A percentile compares a stretch with the other conserved stretches of the same genome.
Evolutionary conservation across 1,140 invertebrate genomes (phyloP).

Genomic region (Magallana gigas): DNA sequence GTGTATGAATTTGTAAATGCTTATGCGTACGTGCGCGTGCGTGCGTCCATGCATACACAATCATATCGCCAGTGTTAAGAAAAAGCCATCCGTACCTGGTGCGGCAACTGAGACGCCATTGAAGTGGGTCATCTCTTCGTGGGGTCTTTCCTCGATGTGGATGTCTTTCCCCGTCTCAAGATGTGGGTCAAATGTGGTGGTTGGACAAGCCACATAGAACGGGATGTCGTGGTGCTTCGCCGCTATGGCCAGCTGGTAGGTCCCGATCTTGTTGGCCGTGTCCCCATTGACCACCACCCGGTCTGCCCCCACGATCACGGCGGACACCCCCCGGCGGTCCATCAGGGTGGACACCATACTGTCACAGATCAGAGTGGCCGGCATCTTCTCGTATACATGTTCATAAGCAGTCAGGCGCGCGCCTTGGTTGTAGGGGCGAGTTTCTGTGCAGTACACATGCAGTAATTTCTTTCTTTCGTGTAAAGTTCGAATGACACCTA

Average conservation of each 20-base stretch:
- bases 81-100: slow-evolving; percentile 80
- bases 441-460: slow-evolving; percentile 97
- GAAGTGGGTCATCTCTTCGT: slow-evolving; percentile 93
- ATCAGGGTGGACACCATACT: slow-evolving; percentile 96
- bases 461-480: slow-evolving; percentile 87
- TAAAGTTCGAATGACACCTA: slow-evolving; percentile 91
- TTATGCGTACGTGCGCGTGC: too few relatives aligned
- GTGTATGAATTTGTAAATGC: neutral
- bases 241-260: slow-evolving; percentile 94
- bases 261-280: slow-evolving; percentile 99
- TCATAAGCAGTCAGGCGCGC: slow-evolving; percentile 96
- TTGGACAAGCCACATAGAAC: slow-evolving; percentile 97
- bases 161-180: slow-evolving; percentile 91
- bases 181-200: slow-evolving; percentile 93
- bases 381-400: slow-evolving; percentile 94
- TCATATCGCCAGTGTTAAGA: too few relatives aligned
- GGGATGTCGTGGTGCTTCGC: slow-evolving; percentile 95
- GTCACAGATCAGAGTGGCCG: slow-evolving; percentile 95
- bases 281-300: slow-evolving; percentile 95
- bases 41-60: too few relatives aligned
- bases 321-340: slow-evolving; percentile 83
- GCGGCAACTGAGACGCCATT: slow-evolving; percentile 91
- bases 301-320: slow-evolving; percentile 80
- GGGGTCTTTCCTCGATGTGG: slow-evolving; percentile 94
- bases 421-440: slow-evolving; percentile 97